Base-by-base conservation (phyloP, 2,888 invertebrate species). In the Agonopterix alstromeriana region DNA sequence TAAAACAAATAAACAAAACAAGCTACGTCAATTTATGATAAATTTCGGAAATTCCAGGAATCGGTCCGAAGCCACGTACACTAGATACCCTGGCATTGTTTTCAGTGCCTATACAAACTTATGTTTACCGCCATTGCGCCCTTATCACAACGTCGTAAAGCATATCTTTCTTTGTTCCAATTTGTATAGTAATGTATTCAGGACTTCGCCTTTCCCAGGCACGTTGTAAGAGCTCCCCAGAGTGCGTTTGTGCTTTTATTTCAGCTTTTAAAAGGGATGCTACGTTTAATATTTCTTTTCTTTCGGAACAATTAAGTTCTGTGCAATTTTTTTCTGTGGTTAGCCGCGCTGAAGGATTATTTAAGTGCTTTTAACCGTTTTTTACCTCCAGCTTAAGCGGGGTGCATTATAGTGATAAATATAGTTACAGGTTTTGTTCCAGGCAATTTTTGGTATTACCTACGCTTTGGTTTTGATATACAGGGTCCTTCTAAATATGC, bases 211-310 rank as follows among this genome's bases (percentile, higher is more conserved):
- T 53, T 63, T 55, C 53, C 54, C 54, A 43, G 50, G 46, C 48
- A 45, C 51, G 48, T 49, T 55, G 57, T 58, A 65, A 69, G 61
- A 55, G 58, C 60, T 67, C 73, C 69, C 73, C 49, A 42, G 72
- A 65, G 69, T 53, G 54, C 54, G 53, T 56, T 64, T 58, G 49
- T 57, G 58, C 56, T 67, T 63, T 61, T 61, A 61, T 63, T 61
- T 53, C 56, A 53, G 53, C 50, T 46, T 52, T 61, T 54, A 65
- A 57, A 65, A 59, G 65, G 60, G 57, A 56, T 59, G 53, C 56
- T 56, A 59, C 17, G 14, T 46, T 46, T 46, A 48, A 48, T 49
- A 51, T 60, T 51, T 52, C 50, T 27, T 27, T 27, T 27, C 27
- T 27, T 27, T 27, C 27, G 5, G 5, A 5, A 7, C 45, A 17